Evolutionary conservation across 2,888 invertebrate genomes (phyloP), one percentile per base, ranked within the genome.

Genomic region (Erebia palarica): DNA sequence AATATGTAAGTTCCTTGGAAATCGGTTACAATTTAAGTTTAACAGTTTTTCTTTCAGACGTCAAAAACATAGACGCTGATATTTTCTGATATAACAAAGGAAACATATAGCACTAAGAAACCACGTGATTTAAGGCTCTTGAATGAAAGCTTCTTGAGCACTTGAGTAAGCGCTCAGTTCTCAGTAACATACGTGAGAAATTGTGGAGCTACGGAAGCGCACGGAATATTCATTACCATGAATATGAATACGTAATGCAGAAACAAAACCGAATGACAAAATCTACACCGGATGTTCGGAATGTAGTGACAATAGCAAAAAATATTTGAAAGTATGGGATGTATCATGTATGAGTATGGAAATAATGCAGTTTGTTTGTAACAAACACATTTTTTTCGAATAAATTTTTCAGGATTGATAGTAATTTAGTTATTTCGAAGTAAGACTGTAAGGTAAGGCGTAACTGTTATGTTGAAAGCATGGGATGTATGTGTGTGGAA

Each of bases 181-280:
- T 49, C 8, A 63, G 63, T 63, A 49, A 47, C 47, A 21, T 63
- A 63, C 63, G 63, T 63, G 63, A 49, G 63, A 63, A 49, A 63
- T 47, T 49, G 63, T 60, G 42, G 14, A 21, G 47, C 47, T 18
- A 49, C 63, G 63, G 47, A 63, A 63, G 14, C 63, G 47, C 8
- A 14, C 21, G 63, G 63, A 63, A 49, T 63, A 63, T 60, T 49
- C 16, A 63, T 21, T 8, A 49, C 49, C 47, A 63, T 49, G 63
- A 63, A 49, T 63, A 63, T 63, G 63, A 63, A 63, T 55, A 16
- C 55, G 8, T 61, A 63, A 63, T 63, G 63, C 63, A 63, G 49
- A 63, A 49, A 63, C 49, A 63, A 63, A 63, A 21, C 9, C 18
- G 21, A 21, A 16, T 61, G 61, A 47, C 47, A 49, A 49, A 63